phyloP scores from a whole-genome alignment of 2,113 vertebrate species.

The Dicaeum eximium region DNA sequence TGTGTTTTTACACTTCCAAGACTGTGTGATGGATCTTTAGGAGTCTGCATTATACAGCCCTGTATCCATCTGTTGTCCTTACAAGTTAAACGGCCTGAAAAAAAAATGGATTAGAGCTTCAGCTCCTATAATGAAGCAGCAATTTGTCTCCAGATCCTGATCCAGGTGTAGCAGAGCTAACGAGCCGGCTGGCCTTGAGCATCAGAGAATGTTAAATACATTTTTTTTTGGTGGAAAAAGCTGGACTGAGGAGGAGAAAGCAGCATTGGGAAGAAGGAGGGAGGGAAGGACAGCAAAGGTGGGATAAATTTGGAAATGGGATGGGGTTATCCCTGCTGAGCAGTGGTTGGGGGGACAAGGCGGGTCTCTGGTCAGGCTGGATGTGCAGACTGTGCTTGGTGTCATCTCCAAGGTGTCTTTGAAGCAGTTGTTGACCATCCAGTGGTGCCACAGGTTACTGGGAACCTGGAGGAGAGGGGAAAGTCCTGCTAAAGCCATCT shows the following conservation, averaged over 20 bases:
- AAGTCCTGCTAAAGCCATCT: background rate
- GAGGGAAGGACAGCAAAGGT: background rate
- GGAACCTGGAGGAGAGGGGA: background rate
- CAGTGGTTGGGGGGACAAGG: background rate
- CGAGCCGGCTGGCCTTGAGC: constrained; percentile 56
- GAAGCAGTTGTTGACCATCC: background rate
- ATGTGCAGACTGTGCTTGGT: fast-evolving
- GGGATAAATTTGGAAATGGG: background rate
- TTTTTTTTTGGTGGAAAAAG: background rate
- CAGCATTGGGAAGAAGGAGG: background rate
- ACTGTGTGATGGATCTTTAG: constrained; percentile 31
- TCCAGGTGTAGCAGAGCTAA: constrained; percentile 64
- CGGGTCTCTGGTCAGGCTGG: background rate
- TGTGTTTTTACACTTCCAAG: constrained; percentile 32
- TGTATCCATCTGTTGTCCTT: constrained; percentile 68
- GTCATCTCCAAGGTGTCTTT: background rate
- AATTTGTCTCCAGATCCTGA: constrained; percentile 67
- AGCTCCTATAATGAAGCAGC: constrained; percentile 69
- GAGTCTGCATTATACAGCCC: constrained; percentile 43
- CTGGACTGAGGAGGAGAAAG: background rate
- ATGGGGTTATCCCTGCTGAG: background rate
- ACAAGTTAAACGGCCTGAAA: constrained; percentile 64
- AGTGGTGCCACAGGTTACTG: background rate
- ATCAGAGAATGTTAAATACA: constrained; percentile 31
- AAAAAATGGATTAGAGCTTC: constrained; percentile 64